Evolutionary conservation across 2,888 invertebrate genomes (phyloP), one percentile per base, ranked within the genome.

Genomic region (Petrolisthes cinctipes): DNA sequence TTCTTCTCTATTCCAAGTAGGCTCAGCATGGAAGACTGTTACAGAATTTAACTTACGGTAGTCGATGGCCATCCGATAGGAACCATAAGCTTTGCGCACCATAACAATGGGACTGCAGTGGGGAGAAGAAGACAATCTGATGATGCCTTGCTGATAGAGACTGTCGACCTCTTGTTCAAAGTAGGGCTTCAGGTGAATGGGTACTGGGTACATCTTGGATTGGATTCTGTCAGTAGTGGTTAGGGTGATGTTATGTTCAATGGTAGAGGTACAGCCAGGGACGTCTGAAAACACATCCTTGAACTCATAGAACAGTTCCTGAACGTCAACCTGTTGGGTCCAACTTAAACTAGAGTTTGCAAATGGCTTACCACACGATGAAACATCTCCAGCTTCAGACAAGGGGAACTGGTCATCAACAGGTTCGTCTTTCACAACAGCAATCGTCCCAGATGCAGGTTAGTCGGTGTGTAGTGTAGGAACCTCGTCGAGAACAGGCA

Each of bases 41-140:
- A 82, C 66, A 37, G 82, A 82, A 51, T 82, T 82, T 53, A 82
- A 66, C 20, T 57, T 57, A 4, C 82, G 82, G 37, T 82, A 82
- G n/a, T 61, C 82, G 51, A 82, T 82, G 4, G 82, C 82, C 82
- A 61, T 61, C 61, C 82, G n/a, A 56, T 82, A 82, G n/a, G 66
- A 61, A 57, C 82, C 82, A 61, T 82, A 57, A 82, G 82, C 4
- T 53, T 82, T 82, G 3, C 37, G 51, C 4, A 82, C 66, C 82
- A 82, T 82, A 11, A 82, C 66, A 61, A 51, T 23, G 20, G 66
- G 82, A 11, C 54, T 54, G n/a, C 82, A 82, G 56, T 82, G 66
- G 14, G 82, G 66, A 61, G 82, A 82, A 11, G 61, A 66, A 6
- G 82, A 82, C 51, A 51, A 56, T 20, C 37, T 9, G 17, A 82